Evolutionary conservation across 1,140 invertebrate species (phyloP), one percentile per base, ranked within the genome.

Genomic region (Heterodera carotae): DNA sequence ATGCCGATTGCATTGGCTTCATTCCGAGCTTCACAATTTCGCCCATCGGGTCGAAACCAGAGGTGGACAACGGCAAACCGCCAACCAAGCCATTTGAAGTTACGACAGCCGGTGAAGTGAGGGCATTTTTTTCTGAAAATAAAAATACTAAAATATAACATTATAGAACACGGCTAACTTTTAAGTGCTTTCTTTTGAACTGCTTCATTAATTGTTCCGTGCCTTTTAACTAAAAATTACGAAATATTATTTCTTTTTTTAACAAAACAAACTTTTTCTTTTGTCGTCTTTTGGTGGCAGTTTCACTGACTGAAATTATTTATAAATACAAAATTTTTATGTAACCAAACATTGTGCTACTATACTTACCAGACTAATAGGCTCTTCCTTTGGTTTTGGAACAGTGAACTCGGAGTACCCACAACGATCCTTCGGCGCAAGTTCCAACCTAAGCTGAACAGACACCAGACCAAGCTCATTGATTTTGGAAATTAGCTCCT

Each of bases 1-100:
- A 78, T 29, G 77, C 77, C 25, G 48, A 64, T 5, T 72, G 76
- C 27, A 78, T 39, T 10, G 77, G 77, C 62, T 78, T 78, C 12
- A 79, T 56, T 29, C 77, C 77, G 39, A 78, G 67, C 43, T 66
- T 53, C 2, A 78, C 77, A 8, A 73, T 67, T 6, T 48, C 33
- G 27, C 34, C 76, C 31, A 78, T 39, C n/a, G 77, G 77, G 43
- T 78, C 68, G 25, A 43, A 78, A 8, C 48, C 76, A 60, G 34
- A 56, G 1, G 75, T 78, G n/a, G 77, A 68, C 22, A 76, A 56
- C 27, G 77, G 77, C 27, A 77, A 18, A 15, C 77, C 77, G 22
- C 62, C 77, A 12, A 78, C 74, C 53, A 78, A 74, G 12, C 29
- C 36, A 59, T 2, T 75, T 10, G 66, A 66, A 5, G 33, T 66